Evolutionary conservation across 2,797 vertebrate species (phyloP).

Genomic region (Picus viridis): DNA sequence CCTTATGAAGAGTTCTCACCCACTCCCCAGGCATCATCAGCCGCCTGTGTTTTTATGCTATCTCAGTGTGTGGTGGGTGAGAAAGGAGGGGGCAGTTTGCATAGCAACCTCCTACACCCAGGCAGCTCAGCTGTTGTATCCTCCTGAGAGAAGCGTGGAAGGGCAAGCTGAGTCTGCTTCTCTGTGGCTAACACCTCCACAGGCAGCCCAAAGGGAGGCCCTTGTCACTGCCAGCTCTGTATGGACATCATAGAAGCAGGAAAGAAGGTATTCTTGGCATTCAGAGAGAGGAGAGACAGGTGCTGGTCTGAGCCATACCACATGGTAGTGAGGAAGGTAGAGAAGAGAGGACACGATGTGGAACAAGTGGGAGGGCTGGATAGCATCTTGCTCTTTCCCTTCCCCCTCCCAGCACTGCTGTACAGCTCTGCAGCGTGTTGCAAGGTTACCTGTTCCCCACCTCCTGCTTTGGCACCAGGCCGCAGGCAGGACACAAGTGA

Average conservation of each 20-base stretch:
- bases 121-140: conserved; percentile 58
- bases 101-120: conserved; percentile 64
- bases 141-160: conserved; percentile 25
- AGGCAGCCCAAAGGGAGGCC: neutral
- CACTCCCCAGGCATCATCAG: conserved; percentile 56
- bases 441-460: neutral
- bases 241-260: neutral
- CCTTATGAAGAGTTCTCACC: conserved; percentile 45
- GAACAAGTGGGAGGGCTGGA: neutral
- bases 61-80: conserved; percentile 43
- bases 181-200: neutral
- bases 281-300: neutral
- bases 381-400: neutral
- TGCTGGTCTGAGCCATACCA: neutral
- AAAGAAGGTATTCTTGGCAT: neutral
- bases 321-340: neutral
- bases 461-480: neutral
- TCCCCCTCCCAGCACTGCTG: neutral
- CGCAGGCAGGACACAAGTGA: conserved; percentile 10
- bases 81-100: conserved; percentile 66
- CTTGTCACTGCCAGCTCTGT: neutral
- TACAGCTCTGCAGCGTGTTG: neutral
- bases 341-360: neutral
- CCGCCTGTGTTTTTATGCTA: conserved; percentile 33
- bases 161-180: neutral